phyloP scores from a whole-genome alignment of 2,888 invertebrate genomes.

The Cryptocheilus praepositus region DNA sequence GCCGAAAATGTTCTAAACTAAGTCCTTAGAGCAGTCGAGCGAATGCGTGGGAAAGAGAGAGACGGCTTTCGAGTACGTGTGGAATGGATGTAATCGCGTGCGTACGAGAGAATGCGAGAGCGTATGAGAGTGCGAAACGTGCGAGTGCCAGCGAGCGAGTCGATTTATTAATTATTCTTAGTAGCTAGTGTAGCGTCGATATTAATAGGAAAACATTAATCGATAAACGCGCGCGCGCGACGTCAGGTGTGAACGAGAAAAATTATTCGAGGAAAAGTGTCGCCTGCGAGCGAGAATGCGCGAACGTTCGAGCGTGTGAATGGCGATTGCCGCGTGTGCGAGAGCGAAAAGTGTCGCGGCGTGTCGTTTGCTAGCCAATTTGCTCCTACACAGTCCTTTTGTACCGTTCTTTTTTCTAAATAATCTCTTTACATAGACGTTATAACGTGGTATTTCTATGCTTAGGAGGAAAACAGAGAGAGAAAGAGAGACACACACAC shows the following conservation, averaged over 20 bases:
- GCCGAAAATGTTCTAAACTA: too few species aligned
- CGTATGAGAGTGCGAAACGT: neutral
- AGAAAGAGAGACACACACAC: conserved; percentile 2
- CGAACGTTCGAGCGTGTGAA: conserved; percentile 1
- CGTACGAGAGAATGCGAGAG: neutral
- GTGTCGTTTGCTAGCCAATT: conserved; percentile 66
- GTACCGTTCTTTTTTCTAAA: conserved; percentile 70
- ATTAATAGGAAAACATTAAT: conserved; percentile 48
- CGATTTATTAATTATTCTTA: conserved; percentile 64
- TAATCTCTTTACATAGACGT: conserved; percentile 59
- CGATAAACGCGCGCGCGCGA: conserved; percentile 36
- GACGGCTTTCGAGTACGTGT: conserved; percentile 32
- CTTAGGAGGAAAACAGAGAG: conserved; percentile 26
- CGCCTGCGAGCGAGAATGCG: conserved; percentile 9
- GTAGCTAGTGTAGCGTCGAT: conserved; percentile 59
- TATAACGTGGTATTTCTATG: conserved; percentile 40
- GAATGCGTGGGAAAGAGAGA: conserved; percentile 18
- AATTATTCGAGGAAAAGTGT: neutral
- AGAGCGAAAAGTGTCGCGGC: conserved; percentile 9
- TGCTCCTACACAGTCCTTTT: conserved; percentile 67
- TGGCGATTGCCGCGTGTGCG: neutral
- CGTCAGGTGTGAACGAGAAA: conserved; percentile 4
- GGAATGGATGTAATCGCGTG: neutral
- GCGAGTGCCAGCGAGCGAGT: conserved; percentile 27
- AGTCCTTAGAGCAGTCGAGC: too few species aligned